phyloP scores from a whole-genome alignment of 1,140 invertebrate species.

The Eriocheir sinensis region DNA sequence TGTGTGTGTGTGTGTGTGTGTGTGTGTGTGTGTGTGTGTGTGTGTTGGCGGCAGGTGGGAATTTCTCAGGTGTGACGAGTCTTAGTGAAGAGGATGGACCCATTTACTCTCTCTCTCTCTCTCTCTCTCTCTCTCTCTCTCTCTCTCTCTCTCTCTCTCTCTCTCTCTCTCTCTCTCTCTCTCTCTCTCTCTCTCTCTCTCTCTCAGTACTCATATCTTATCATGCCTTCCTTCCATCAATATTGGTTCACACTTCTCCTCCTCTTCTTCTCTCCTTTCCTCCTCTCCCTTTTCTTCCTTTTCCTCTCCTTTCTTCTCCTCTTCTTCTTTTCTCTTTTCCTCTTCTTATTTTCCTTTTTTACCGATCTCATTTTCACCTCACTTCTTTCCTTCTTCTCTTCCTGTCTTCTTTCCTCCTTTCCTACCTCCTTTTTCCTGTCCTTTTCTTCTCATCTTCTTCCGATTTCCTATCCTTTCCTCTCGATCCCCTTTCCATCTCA shows the following conservation, averaged over 20 bases:
- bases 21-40: neutral
- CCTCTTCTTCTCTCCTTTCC: too few species aligned
- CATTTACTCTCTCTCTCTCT: neutral
- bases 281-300: too few species aligned
- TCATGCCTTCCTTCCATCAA: too few species aligned
- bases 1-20: conserved; percentile 19
- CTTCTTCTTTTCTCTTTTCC: too few species aligned
- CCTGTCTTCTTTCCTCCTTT: too few species aligned
- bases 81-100: neutral
- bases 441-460: too few species aligned
- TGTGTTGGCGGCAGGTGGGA: neutral
- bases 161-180: conserved; percentile 22
- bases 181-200: conserved; percentile 22
- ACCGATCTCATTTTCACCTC: too few species aligned
- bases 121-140: neutral
- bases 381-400: too few species aligned
- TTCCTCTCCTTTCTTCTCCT: too few species aligned
- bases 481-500: neutral
- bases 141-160: neutral
- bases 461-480: neutral
- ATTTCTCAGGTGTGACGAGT: conserved; percentile 22
- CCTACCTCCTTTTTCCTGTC: too few species aligned
- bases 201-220: neutral
- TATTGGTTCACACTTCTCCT: too few species aligned
- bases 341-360: too few species aligned